A percentile compares a stretch with the other conserved stretches of the same genome.
Conservation (phyloP, 1,140 invertebrate genomes). For the Ericerus pela region DNA sequence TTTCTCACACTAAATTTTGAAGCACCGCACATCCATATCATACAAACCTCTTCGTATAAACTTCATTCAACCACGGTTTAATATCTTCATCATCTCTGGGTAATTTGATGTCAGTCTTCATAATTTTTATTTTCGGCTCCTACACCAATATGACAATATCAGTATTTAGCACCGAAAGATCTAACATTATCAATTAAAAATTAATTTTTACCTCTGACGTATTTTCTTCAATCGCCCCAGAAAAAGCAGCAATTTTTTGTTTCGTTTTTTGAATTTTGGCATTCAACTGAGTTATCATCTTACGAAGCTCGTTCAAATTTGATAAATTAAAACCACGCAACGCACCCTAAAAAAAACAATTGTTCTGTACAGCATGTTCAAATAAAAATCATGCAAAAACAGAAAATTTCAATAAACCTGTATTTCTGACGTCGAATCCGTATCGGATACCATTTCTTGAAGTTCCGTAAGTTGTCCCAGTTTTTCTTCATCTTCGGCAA, state of each 20-base stretch:
- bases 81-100: conserved; percentile 47
- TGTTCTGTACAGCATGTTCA: background rate
- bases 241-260: conserved; percentile 56
- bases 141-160: too few relatives aligned
- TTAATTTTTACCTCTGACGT: conserved; percentile 38
- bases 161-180: too few relatives aligned
- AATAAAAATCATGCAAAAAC: background rate
- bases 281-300: conserved; percentile 57
- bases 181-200: too few relatives aligned
- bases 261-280: conserved; percentile 60
- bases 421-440: conserved; percentile 54
- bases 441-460: conserved; percentile 61
- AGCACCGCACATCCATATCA: conserved; percentile 6
- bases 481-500: conserved; percentile 76
- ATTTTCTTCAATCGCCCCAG: conserved; percentile 39
- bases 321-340: conserved; percentile 42
- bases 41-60: conserved; percentile 43
- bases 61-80: conserved; percentile 49
- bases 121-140: conserved; percentile 32
- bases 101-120: conserved; percentile 34
- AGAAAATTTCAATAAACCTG: background rate
- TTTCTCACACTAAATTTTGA: background rate
- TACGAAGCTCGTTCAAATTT: conserved; percentile 45
- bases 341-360: conserved; percentile 33
- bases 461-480: conserved; percentile 59